phyloP scores from a whole-genome alignment of 2,797 vertebrate genomes.

The Siniperca scherzeri region DNA sequence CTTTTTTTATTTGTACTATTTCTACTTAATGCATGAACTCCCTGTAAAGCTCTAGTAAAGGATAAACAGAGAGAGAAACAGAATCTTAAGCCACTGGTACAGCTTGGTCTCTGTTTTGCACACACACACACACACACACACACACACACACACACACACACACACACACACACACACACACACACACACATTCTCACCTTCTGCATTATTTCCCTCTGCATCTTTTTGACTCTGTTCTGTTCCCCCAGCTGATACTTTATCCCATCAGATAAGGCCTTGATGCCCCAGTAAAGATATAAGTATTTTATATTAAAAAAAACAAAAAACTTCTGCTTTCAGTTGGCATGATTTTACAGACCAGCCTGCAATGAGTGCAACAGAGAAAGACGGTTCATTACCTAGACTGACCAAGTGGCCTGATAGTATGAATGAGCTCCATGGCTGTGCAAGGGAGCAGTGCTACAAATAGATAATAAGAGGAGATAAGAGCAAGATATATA shows the following conservation, averaged over 20 bases:
- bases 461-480: slow-evolving; percentile 9
- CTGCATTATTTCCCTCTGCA: not conserved
- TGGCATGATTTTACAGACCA: not conserved
- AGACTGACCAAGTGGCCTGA: not conserved
- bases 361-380: too few species aligned
- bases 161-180: too few species aligned
- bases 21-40: slow-evolving; percentile 26
- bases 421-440: not conserved
- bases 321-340: not conserved
- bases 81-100: not conserved
- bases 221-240: not conserved
- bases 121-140: too few species aligned
- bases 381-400: not conserved
- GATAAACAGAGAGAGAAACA: slow-evolving; percentile 19
- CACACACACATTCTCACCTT: not conserved
- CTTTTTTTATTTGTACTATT: slow-evolving; percentile 31
- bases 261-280: not conserved
- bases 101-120: not conserved
- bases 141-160: too few species aligned
- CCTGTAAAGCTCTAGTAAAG: slow-evolving; percentile 11
- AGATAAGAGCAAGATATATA: slow-evolving; percentile 14
- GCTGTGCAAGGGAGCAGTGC: not conserved
- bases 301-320: not conserved
- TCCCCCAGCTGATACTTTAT: slow-evolving; percentile 2
- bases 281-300: slow-evolving; percentile 5